Percentiles rank a stretch among this genome's conserved stretches.
phyloP scores from a whole-genome alignment of 2,797 vertebrate genomes.

The Phataginus tricuspis region DNA sequence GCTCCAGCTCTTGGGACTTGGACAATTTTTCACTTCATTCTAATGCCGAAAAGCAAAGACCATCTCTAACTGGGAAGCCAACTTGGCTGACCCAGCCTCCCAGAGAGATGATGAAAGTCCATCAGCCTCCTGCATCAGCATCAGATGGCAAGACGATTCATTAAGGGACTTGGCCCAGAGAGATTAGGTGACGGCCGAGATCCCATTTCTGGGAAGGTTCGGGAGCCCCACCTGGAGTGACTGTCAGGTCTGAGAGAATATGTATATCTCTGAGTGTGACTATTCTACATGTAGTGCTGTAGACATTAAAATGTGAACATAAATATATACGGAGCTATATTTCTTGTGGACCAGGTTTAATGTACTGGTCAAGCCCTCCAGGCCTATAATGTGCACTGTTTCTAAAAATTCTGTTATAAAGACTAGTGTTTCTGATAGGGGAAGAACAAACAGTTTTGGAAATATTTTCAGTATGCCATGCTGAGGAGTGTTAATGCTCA shows the following conservation, averaged over 20 bases:
- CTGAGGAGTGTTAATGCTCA: not conserved
- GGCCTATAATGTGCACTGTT: not conserved
- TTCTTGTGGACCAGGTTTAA: slow-evolving; percentile 22
- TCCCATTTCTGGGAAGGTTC: not conserved
- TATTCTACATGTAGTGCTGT: not conserved
- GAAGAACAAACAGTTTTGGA: slow-evolving; percentile 4
- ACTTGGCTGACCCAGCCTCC: not conserved
- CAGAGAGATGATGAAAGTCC: not conserved
- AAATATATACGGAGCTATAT: not conserved
- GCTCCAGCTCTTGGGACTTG: not conserved
- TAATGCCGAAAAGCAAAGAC: not conserved
- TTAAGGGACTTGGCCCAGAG: not conserved
- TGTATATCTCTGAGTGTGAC: not conserved
- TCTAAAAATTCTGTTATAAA: slow-evolving; percentile 4
- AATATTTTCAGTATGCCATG: not conserved
- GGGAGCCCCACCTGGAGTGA: not conserved
- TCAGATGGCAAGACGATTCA: not conserved
- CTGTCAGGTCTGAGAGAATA: not conserved
- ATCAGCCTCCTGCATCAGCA: not conserved
- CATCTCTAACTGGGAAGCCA: not conserved
- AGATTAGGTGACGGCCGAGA: not conserved
- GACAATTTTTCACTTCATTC: not conserved
- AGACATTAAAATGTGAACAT: not conserved
- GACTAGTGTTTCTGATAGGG: not conserved
- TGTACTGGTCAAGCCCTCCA: not conserved